These are phyloP conservation scores for Conistra vaccinii DNA, from an alignment of 2,888 invertebrate genomes.

Conservation along the genomic window DNA sequence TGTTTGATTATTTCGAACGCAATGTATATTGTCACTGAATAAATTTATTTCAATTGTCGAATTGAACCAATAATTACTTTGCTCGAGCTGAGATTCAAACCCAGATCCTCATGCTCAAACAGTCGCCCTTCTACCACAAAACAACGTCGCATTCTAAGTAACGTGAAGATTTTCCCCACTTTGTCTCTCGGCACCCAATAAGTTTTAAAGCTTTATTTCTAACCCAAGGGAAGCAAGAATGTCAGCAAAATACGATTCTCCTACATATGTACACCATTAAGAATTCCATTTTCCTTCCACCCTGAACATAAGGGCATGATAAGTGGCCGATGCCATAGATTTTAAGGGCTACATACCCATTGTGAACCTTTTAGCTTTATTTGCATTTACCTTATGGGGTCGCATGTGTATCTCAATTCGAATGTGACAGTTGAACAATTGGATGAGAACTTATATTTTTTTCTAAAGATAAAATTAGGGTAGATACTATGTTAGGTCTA, in stretches of 20 bases:
- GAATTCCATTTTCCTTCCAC: constrained; percentile 35
- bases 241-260: constrained; percentile 28
- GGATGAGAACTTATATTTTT: no score
- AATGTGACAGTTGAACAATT: neutral
- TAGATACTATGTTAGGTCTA: no score
- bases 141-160: neutral
- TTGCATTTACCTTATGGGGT: constrained; percentile 9
- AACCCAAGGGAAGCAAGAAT: constrained; percentile 1
- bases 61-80: neutral
- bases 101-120: neutral
- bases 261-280: constrained; percentile 43
- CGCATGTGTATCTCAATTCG: neutral
- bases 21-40: no score
- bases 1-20: no score
- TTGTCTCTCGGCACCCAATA: constrained; percentile 18
- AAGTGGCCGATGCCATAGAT: constrained; percentile 44
- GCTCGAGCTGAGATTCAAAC: neutral
- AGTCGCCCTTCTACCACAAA: neutral
- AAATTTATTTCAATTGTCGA: no score
- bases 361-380: constrained; percentile 39
- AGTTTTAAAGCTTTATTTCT: constrained; percentile 22
- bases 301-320: constrained; percentile 15
- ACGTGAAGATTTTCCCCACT: neutral
- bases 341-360: constrained; percentile 18
- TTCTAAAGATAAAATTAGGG: no score